A percentile compares a stretch with the other conserved stretches of the same genome.
Evolutionary conservation across 2,797 vertebrate species (phyloP).

Genomic region (Galaxias olidus): DNA sequence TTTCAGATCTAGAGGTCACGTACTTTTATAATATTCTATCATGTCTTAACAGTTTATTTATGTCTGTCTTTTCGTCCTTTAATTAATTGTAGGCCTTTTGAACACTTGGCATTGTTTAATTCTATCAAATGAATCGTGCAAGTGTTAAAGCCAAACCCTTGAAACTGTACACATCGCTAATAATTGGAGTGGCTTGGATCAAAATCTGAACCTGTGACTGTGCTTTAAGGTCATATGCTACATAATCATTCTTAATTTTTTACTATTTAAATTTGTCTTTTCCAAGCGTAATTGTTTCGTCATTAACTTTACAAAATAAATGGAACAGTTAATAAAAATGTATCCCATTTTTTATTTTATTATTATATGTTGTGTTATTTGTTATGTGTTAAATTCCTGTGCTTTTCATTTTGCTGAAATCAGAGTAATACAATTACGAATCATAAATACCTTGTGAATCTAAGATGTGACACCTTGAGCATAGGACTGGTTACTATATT

Average conservation of each 20-base stretch:
- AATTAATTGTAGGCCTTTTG: conserved; percentile 37
- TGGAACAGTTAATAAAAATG: no score
- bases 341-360: no score
- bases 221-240: neutral
- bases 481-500: no score
- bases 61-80: conserved; percentile 15
- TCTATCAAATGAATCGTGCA: neutral
- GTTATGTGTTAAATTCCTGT: no score
- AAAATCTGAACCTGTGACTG: neutral
- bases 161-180: neutral
- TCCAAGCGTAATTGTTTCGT: neutral
- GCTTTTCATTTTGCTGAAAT: no score
- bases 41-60: conserved; percentile 34
- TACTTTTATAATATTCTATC: no score
- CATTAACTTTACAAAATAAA: no score
- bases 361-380: no score
- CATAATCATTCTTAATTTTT: neutral
- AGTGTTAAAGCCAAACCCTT: neutral
- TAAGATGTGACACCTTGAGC: no score
- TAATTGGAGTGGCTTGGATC: neutral
- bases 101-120: neutral
- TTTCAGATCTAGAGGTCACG: conserved; percentile 16
- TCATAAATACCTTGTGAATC: no score
- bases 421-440: no score
- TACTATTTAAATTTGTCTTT: neutral